These are phyloP conservation scores for Palythoa caribaeorum DNA, from an alignment of 92 coral and sea anemone genomes.

Conservation along the genomic window DNA sequence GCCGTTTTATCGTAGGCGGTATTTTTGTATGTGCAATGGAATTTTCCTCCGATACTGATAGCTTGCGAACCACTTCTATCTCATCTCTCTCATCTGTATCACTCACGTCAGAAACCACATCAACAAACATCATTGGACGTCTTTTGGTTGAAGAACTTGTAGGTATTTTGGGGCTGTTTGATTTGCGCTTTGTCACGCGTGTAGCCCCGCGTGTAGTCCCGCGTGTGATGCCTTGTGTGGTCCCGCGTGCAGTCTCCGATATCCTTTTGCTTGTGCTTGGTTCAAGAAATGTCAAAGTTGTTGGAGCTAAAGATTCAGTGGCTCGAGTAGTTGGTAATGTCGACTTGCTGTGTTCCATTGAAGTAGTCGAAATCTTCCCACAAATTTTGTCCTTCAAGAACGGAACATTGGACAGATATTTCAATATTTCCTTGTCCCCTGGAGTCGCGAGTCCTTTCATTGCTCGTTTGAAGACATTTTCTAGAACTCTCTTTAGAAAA, in stretches of 20 bases:
- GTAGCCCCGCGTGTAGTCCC: neutral
- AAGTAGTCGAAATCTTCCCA: neutral
- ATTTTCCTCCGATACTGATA: neutral
- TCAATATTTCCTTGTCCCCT: neutral
- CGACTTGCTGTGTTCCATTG: neutral
- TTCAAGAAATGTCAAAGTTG: no score
- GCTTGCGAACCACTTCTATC: neutral
- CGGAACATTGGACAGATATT: neutral
- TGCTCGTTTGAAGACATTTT: neutral
- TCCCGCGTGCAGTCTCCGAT: neutral
- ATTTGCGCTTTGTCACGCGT: neutral
- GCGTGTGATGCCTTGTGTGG: neutral
- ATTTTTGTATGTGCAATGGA: neutral
- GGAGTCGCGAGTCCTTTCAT: neutral
- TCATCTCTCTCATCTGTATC: neutral
- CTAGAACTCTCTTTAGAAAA: neutral
- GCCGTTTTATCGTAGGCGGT: neutral
- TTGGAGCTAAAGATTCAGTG: neutral
- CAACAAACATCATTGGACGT: neutral
- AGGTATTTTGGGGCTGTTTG: neutral
- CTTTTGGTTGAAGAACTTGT: neutral
- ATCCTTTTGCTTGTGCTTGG: neutral
- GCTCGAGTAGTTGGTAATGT: neutral
- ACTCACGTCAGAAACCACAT: neutral
- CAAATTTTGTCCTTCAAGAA: neutral